Base-by-base conservation (phyloP, 2,888 invertebrate genomes). In the Anthophora plumipes region DNA sequence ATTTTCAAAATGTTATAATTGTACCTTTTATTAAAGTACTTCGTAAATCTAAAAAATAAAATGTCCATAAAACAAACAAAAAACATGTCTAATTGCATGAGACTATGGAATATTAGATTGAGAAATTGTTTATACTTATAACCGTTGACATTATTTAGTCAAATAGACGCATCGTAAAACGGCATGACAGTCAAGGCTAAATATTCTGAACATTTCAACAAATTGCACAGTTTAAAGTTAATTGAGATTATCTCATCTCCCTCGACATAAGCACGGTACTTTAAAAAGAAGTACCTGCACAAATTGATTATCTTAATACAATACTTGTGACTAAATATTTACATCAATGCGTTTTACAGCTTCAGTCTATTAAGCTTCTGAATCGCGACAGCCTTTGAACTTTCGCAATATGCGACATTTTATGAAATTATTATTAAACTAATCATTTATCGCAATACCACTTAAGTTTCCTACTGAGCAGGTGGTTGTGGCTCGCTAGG, bases 401-500 rank as follows among this genome's bases (percentile, higher is more conserved):
- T 76, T 82, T 85, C 83, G 74, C 82, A 79, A 75, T 81, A 77
- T 81, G 81, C 77, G 81, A 77, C 67, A 71, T 75, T 68, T 82
- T 78, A 71, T 54, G 70, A 81, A 77, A 79, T 74, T 61, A 79
- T 70, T 72, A 70, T 75, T 77, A 63, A 81, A 68, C 72, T 88
- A 77, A 85, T 71, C 63, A 52, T 70, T 82, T 80, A 48, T 64
- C 77, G 55, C 66, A 50, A 57, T 67, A 70, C 74, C 74, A 81
- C 72, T 63, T 54, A 73, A 82, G 50, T 77, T 72, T 61, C 60
- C 84, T 93, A 93, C 80, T 94, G 93, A 78, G 91, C 86, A 61
- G 94, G 93, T 69, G 93, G 93, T 82, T 91, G 94, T 78, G 92
- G 92, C 79, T 94, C 92, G 66, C 93, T 91, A 72, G 93, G 91